phyloP scores from a whole-genome alignment of 2,888 invertebrate species.

The Pandemis heparana region DNA sequence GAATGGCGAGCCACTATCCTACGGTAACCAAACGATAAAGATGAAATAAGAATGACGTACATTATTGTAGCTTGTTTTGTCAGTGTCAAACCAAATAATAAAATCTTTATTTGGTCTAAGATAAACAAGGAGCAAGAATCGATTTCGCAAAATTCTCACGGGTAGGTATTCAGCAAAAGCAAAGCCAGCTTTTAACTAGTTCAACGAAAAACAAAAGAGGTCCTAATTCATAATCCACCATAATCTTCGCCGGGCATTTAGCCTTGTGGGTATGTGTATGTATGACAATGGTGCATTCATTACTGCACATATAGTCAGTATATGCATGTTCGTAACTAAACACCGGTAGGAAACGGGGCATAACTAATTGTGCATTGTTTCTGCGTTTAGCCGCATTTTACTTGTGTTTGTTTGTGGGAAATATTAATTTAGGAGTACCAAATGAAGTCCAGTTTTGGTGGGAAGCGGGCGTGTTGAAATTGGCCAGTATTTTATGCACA shows the following conservation, averaged over 20 bases:
- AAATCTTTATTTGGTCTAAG: no score
- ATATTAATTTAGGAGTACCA: background rate
- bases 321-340: constrained; percentile 2
- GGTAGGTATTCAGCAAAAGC: no score
- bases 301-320: background rate
- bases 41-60: no score
- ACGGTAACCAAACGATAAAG: no score
- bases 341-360: constrained; percentile 6
- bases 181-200: no score
- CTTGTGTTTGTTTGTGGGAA: constrained; percentile 8
- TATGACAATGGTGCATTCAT: constrained; percentile 26
- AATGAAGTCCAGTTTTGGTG: background rate
- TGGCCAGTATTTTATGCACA: background rate
- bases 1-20: no score
- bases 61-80: no score
- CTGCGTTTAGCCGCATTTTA: constrained; percentile 4
- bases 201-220: no score
- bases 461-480: background rate
- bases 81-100: no score
- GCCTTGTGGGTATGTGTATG: no score
- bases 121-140: no score
- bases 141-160: no score
- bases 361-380: constrained; percentile 24
- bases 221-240: background rate
- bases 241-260: background rate